Conservation (phyloP, 2,797 vertebrate genomes). For the Aulostomus chinensis region DNA sequence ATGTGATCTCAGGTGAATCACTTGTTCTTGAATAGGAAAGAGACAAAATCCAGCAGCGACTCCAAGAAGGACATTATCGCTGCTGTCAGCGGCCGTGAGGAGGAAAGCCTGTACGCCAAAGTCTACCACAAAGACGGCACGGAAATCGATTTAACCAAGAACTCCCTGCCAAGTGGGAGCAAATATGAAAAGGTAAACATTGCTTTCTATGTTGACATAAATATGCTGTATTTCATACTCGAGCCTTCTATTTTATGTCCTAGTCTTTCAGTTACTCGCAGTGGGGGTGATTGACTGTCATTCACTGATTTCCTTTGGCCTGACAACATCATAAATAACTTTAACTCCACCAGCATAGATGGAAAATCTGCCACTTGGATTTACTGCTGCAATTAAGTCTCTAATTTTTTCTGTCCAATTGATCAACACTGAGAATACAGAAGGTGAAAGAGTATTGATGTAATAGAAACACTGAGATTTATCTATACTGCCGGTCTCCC, state of each 20-base stretch:
- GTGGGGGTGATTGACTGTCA: no score
- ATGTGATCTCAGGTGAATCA: conserved; percentile 14
- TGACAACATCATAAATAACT: conserved; percentile 53
- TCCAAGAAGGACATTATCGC: conserved; percentile 75
- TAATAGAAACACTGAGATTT: conserved; percentile 40
- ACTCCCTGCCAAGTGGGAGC: conserved; percentile 88
- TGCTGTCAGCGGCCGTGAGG: conserved; percentile 74
- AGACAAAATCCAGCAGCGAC: conserved; percentile 71
- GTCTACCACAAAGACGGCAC: conserved; percentile 87
- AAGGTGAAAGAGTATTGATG: conserved; percentile 39
- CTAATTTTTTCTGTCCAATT: conserved; percentile 40
- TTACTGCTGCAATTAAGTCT: conserved; percentile 59
- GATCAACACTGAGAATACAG: conserved; percentile 38
- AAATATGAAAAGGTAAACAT: conserved; percentile 82
- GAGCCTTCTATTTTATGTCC: no score
- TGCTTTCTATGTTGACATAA: no score
- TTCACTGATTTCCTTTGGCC: no score
- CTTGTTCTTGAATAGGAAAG: conserved; percentile 79
- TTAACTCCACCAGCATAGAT: conserved; percentile 26
- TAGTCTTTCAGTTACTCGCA: no score
- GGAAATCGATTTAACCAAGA: conserved; percentile 89
- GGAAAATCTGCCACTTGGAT: conserved; percentile 45
- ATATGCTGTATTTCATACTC: no score
- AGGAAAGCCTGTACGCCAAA: conserved; percentile 85
- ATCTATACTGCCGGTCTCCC: background rate